Base-by-base conservation (phyloP, 2,113 vertebrate species). In the Mirza zaza region DNA sequence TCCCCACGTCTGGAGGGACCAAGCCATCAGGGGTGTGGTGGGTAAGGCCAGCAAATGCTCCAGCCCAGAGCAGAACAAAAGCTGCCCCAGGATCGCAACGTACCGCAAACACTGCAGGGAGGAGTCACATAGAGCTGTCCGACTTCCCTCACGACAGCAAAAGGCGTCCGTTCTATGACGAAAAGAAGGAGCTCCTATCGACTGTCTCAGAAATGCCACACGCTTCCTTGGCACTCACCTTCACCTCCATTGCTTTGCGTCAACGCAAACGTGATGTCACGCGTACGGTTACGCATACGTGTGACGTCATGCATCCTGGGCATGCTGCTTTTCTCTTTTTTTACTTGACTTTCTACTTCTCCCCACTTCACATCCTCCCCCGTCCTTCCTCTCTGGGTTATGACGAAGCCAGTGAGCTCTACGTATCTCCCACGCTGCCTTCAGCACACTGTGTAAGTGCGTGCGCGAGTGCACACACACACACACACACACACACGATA, bases 241-340 rank as follows among this genome's bases (percentile, higher is more conserved):
- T 17, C 39, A 34, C 1, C 21, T 34, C 29, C 4, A 1, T 1
- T 20, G 36, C 39, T 67, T 4, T 15, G 29, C 57, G 12, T 13
- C 2, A 8, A 15, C 8, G 32, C 39, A 5, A 11, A 32, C 4
- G 4, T 14, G 34, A 18, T 1, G 7, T 13, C 29, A 18, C 1
- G 2, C 12, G 32, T 0, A 8, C 34, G 34, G 11, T 45, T 9
- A 11, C 1, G 1, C 10, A 29, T 13, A 29, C 4, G 2, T 27
- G 13, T 21, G 32, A 36, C 1, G 6, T 12, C 27, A 13, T 6
- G 55, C 55, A 57, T 57, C 17, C 59, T 61, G 59, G 23, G 13
- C 27, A 61, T 61, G 59, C 59, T 27, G 25, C 68, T 55, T 2
- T 42, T 76, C 77, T 36, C 27, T 50, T 20, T n/a, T 83, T 76